phyloP scores from a whole-genome alignment of 1,140 invertebrate genomes.

The Scaptomyza hsui region DNA sequence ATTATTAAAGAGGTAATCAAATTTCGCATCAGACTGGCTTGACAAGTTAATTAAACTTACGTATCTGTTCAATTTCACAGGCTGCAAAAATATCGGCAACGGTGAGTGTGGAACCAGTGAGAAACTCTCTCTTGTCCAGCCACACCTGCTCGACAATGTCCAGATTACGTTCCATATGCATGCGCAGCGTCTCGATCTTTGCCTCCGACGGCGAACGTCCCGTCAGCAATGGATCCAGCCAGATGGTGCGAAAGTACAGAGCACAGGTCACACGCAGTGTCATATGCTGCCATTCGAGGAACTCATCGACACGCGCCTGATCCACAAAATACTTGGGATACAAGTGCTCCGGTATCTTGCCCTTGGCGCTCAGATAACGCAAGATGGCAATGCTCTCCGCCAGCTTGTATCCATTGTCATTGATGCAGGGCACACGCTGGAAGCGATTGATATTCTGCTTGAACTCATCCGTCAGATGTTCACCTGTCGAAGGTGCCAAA shows the following conservation, averaged over 20 bases:
- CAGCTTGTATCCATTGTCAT: constrained; percentile 90
- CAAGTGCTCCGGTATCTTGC: constrained; percentile 87
- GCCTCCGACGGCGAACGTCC: constrained; percentile 84
- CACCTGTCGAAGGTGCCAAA: constrained; percentile 85
- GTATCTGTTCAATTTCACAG: constrained; percentile 94
- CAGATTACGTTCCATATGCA: constrained; percentile 85
- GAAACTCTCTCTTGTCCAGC: constrained; percentile 87
- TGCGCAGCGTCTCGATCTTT: constrained; percentile 84
- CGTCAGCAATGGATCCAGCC: constrained; percentile 85
- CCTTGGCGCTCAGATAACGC: constrained; percentile 74
- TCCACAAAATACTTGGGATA: constrained; percentile 89
- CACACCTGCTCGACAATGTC: constrained; percentile 87
- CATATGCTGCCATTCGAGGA: constrained; percentile 94
- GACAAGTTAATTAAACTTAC: constrained; percentile 84
- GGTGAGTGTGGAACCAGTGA: constrained; percentile 88
- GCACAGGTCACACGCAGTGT: constrained; percentile 88
- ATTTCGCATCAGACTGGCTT: constrained; percentile 6
- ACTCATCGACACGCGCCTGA: constrained; percentile 93
- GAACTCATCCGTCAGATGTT: constrained; percentile 90
- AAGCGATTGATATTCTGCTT: constrained; percentile 89
- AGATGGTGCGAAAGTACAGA: constrained; percentile 88
- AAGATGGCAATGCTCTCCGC: constrained; percentile 90
- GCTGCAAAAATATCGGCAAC: constrained; percentile 92
- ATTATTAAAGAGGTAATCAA: constrained; percentile 26
- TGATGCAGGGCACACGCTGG: constrained; percentile 89